Conservation (phyloP, 2,888 invertebrate genomes). For the Tetranychus truncatus region DNA sequence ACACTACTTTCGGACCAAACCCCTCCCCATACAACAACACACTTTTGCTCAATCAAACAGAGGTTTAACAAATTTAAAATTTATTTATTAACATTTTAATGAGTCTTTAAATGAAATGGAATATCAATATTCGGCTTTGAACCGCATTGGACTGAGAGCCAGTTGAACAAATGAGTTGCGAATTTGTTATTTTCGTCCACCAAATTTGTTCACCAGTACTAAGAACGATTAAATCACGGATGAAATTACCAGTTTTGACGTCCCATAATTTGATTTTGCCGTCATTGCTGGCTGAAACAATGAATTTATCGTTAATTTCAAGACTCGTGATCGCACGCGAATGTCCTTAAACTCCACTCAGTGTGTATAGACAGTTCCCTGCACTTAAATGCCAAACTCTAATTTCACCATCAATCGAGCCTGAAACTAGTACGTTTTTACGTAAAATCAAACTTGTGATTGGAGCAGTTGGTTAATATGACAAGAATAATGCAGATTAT, state of each 20-base stretch:
- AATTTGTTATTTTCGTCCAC: no score
- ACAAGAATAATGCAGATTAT: no score
- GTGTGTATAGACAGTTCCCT: conserved; percentile 87
- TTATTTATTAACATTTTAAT: no score
- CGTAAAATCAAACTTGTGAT: conserved; percentile 88
- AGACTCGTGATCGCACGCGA: conserved; percentile 95
- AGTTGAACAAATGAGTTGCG: no score
- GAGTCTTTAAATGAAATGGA: no score
- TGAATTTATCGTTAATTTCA: conserved; percentile 88
- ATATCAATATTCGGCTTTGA: no score
- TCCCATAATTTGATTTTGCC: conserved; percentile 99
- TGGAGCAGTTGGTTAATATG: no score
- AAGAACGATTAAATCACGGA: conserved; percentile 79
- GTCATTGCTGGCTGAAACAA: conserved; percentile 96
- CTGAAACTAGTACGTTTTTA: conserved; percentile 88
- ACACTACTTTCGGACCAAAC: no score
- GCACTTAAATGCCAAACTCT: conserved; percentile 98
- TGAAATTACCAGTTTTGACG: conserved; percentile 80
- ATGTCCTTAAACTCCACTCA: conserved; percentile 86
- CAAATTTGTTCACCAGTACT: conserved; percentile 51
- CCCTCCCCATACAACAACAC: no score
- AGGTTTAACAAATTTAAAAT: no score
- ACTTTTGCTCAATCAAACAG: no score
- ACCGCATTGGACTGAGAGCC: no score
- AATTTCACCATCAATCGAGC: conserved; percentile 96